Conservation (phyloP, 2,888 invertebrate genomes). For the Diaperis boleti region DNA sequence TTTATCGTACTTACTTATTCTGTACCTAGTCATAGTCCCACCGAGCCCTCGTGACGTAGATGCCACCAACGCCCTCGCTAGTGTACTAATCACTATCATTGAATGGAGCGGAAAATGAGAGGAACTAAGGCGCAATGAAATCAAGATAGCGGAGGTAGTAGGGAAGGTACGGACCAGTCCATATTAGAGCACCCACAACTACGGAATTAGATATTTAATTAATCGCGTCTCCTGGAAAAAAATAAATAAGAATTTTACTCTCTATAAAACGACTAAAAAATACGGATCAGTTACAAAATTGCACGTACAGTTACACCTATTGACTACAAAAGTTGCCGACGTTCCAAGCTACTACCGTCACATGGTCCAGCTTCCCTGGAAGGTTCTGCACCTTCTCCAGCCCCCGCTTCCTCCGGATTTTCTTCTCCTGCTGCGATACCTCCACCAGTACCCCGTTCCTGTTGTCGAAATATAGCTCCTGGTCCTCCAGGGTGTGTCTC, state of each 20-base stretch:
- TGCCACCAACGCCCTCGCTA: too few species aligned
- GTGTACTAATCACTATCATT: too few species aligned
- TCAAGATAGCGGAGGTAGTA: not conserved
- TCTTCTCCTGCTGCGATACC: constrained; percentile 74
- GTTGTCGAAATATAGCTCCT: constrained; percentile 78
- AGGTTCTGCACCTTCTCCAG: constrained; percentile 78
- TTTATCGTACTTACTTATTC: too few species aligned
- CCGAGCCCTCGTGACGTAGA: too few species aligned
- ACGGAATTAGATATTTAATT: constrained; percentile 1
- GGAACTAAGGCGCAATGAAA: not conserved
- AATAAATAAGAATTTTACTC: constrained; percentile 9
- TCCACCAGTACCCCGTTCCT: constrained; percentile 71
- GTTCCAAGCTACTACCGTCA: constrained; percentile 84
- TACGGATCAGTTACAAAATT: constrained; percentile 15
- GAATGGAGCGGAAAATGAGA: not conserved
- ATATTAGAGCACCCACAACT: too few species aligned
- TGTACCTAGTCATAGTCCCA: too few species aligned
- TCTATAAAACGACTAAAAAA: constrained; percentile 10
- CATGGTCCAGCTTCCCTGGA: constrained; percentile 91
- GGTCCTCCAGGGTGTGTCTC: constrained; percentile 84
- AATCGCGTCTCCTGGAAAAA: constrained; percentile 2
- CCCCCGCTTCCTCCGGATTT: constrained; percentile 76
- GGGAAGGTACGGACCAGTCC: too few species aligned
- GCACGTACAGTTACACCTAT: constrained; percentile 11
- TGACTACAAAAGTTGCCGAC: constrained; percentile 68